These are phyloP conservation scores for Calliopum simillimum DNA, from an alignment of 2,888 invertebrate species.

Conservation along the genomic window DNA sequence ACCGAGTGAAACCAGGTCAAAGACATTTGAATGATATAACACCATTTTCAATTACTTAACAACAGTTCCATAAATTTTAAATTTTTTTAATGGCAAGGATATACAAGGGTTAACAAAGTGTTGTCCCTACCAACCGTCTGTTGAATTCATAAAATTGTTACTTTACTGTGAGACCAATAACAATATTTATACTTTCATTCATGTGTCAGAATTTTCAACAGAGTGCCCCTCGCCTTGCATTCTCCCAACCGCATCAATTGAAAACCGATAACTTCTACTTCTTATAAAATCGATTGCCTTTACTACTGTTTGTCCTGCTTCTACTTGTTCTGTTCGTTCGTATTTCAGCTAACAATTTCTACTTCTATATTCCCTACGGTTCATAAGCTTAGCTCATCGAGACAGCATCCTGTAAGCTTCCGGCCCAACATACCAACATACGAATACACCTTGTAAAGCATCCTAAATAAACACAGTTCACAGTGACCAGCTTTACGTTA, in stretches of 20 bases:
- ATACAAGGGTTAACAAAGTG: no score
- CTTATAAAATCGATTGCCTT: conserved; percentile 9
- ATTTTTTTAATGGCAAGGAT: no score
- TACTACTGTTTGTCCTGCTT: neutral
- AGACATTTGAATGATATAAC: no score
- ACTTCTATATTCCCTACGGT: neutral
- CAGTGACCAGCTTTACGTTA: neutral
- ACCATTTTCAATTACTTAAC: no score
- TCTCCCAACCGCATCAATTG: neutral
- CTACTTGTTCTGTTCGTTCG: neutral
- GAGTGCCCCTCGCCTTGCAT: neutral
- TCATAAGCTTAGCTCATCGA: neutral
- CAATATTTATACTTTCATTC: conserved; percentile 15
- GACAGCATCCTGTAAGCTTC: conserved; percentile 8
- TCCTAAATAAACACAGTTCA: conserved; percentile 7
- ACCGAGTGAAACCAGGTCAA: no score
- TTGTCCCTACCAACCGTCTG: no score
- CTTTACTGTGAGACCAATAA: neutral
- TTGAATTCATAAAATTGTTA: no score
- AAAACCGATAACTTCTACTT: neutral
- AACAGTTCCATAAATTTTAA: no score
- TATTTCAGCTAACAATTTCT: no score
- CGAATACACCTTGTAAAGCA: neutral
- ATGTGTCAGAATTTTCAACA: neutral
- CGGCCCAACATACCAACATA: neutral